These are phyloP conservation scores for Nyctereutes procyonoides DNA, from an alignment of 2,113 vertebrate genomes.

Conservation along the genomic window DNA sequence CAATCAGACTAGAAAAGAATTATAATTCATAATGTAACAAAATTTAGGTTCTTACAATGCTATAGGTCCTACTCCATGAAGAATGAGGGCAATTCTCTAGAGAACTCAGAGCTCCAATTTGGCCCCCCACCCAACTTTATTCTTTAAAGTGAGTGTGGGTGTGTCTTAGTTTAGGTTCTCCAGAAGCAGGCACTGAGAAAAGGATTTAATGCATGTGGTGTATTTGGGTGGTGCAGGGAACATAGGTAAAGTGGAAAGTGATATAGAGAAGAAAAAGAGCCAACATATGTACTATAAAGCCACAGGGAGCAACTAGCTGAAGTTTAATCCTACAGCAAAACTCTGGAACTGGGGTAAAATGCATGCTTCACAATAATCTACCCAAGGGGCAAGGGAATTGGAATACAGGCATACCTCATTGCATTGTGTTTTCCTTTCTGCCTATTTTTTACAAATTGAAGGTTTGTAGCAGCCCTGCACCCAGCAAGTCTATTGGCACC, in stretches of 20 bases:
- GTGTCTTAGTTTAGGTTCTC: not conserved
- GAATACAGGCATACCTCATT: not conserved
- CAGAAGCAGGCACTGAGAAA: not conserved
- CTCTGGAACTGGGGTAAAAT: not conserved
- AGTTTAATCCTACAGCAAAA: not conserved
- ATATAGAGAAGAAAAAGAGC: not conserved
- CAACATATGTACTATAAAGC: not conserved
- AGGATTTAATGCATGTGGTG: not conserved
- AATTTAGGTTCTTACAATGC: not conserved
- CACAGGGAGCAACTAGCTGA: not conserved
- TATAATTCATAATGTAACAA: conserved; percentile 25
- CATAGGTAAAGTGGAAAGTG: not conserved
- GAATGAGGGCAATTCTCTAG: not conserved
- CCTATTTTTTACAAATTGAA: not conserved
- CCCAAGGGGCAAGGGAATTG: not conserved
- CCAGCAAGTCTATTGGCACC: not conserved
- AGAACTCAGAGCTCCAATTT: not conserved
- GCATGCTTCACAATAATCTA: not conserved
- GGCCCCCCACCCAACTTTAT: not conserved
- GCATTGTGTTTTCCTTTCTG: not conserved
- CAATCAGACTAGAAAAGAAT: not conserved
- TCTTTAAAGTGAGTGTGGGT: conserved; percentile 1
- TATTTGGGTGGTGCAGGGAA: not conserved
- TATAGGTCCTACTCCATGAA: not conserved
- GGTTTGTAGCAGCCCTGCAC: not conserved